Percentiles rank a stretch among this genome's conserved stretches.
These are phyloP conservation scores for Periophthalmus magnuspinnatus DNA, from an alignment of 2,797 vertebrate species.

Conservation along the genomic window DNA sequence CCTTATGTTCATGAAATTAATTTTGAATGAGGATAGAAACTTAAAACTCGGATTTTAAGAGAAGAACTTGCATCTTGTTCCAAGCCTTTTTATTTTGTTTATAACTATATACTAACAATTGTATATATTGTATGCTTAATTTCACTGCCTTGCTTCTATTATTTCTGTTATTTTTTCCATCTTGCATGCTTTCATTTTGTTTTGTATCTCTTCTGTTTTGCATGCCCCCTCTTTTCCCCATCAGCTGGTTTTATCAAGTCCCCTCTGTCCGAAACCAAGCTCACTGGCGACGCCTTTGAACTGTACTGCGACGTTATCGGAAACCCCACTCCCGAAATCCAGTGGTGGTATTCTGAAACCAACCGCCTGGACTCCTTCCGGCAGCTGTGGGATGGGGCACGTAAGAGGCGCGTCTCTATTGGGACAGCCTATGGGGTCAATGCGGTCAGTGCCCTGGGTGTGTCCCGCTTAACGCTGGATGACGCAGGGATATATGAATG, in stretches of 20 bases:
- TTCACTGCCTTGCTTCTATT: background rate
- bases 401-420: conserved; percentile 41
- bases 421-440: conserved; percentile 46
- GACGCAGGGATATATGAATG: conserved; percentile 11
- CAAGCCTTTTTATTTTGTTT: no score
- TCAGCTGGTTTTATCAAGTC: conserved; percentile 99
- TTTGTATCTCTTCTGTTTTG: background rate
- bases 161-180: background rate
- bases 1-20: no score
- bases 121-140: background rate
- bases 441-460: conserved; percentile 92
- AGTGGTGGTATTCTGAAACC: conserved; percentile 97
- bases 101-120: background rate
- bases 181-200: conserved; percentile 2
- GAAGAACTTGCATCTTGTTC: no score
- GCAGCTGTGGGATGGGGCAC: conserved; percentile 78
- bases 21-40: no score
- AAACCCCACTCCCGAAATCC: conserved; percentile 97
- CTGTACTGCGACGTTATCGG: conserved; percentile 99
- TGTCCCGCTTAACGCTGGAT: conserved; percentile 5
- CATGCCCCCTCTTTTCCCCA: conserved; percentile 44
- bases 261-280: conserved; percentile 99
- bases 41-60: no score
- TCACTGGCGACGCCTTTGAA: conserved; percentile 99
- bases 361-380: conserved; percentile 6